Percentiles rank a stretch among this genome's conserved stretches.
phyloP scores from a whole-genome alignment of 2,888 invertebrate genomes.

The Cosmorhoe ocellata region DNA sequence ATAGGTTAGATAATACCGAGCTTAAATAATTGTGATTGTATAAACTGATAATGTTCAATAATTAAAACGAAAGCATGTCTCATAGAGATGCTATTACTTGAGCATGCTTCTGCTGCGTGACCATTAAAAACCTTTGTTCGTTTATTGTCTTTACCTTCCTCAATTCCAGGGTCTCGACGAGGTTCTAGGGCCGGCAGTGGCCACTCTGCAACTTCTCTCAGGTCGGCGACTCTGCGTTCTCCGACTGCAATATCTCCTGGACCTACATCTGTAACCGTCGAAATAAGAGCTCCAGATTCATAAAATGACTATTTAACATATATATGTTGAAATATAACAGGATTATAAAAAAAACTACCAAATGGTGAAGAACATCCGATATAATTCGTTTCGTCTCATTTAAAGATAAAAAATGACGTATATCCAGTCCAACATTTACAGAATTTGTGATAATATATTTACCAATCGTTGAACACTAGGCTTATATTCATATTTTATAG shows the following conservation, averaged over 20 bases:
- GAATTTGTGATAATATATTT: conserved; percentile 74
- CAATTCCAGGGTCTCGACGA: conserved; percentile 80
- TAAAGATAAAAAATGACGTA: conserved; percentile 33
- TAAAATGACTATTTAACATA: conserved; percentile 46
- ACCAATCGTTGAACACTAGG: conserved; percentile 63
- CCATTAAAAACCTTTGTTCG: background rate
- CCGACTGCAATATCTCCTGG: conserved; percentile 69
- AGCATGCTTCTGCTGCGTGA: conserved; percentile 38
- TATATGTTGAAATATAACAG: conserved; percentile 11
- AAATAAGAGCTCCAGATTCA: conserved; percentile 87
- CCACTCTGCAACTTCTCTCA: conserved; percentile 88
- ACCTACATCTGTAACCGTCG: conserved; percentile 86
- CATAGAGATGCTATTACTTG: conserved; percentile 13
- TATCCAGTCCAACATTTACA: conserved; percentile 74
- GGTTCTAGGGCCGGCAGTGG: conserved; percentile 90
- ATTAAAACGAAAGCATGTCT: conserved; percentile 4
- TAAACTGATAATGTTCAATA: background rate
- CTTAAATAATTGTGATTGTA: background rate
- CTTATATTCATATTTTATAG: conserved; percentile 61
- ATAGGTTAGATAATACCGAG: background rate
- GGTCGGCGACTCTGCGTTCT: conserved; percentile 82
- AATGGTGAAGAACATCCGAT: conserved; percentile 16
- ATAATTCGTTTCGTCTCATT: conserved; percentile 19
- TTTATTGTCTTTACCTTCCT: conserved; percentile 12
- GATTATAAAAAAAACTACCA: conserved; percentile 14